Evolutionary conservation across 2,888 invertebrate genomes (phyloP).

Genomic region (Malthinus flaveolus): DNA sequence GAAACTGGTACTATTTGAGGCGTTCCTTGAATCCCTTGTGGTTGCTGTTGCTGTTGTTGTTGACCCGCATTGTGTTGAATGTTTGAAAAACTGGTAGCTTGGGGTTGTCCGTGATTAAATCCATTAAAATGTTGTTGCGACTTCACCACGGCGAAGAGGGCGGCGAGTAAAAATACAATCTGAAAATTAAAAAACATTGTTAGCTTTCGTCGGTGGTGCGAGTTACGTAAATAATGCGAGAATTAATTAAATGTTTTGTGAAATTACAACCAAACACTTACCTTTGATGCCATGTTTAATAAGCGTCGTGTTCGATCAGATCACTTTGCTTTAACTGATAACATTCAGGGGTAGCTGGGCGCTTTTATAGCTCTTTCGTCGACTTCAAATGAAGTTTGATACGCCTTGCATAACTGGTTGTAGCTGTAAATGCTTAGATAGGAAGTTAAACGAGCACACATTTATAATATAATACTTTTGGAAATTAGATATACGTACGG

Average conservation of each 20-base stretch:
- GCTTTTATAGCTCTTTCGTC: slow-evolving; percentile 38
- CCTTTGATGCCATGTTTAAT: slow-evolving; percentile 40
- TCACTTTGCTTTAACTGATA: slow-evolving; percentile 40
- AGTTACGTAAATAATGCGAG: background rate
- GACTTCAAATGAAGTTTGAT: slow-evolving; percentile 37
- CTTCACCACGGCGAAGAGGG: slow-evolving; percentile 30
- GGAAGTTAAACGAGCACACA: slow-evolving; percentile 36
- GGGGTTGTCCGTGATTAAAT: slow-evolving; percentile 34
- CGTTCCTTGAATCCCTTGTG: slow-evolving; percentile 25
- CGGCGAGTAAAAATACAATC: slow-evolving; percentile 26
- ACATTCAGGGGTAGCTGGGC: slow-evolving; percentile 31
- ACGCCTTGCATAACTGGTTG: slow-evolving; percentile 39
- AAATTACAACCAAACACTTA: slow-evolving; percentile 26
- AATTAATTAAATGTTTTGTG: background rate
- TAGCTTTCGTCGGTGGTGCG: background rate
- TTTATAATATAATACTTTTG: slow-evolving; percentile 39
- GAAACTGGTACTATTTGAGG: slow-evolving; percentile 37
- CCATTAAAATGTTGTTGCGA: slow-evolving; percentile 29
- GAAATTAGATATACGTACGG: slow-evolving; percentile 36
- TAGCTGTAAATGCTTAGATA: slow-evolving; percentile 32
- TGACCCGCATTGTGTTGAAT: slow-evolving; percentile 39
- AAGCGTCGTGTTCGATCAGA: slow-evolving; percentile 30
- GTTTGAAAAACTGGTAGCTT: slow-evolving; percentile 39
- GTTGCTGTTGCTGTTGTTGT: too few species aligned
- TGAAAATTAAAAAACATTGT: slow-evolving; percentile 15